Evolutionary conservation across 2,888 invertebrate genomes (phyloP), one percentile per base, ranked within the genome.

Genomic region (Dorcus hopei): DNA sequence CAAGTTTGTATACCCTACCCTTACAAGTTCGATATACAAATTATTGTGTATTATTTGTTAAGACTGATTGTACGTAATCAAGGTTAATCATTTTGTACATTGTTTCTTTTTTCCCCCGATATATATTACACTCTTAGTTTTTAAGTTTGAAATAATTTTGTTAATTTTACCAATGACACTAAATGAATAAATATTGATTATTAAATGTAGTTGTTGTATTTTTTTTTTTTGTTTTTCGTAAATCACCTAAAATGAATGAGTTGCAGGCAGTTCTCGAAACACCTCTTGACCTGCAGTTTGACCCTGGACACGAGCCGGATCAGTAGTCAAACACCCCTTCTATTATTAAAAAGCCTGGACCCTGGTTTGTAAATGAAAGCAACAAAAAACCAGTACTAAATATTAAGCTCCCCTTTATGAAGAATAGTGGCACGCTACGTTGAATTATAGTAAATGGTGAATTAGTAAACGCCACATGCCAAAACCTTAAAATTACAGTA

Each of bases 11-110:
- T 33, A 33, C 26, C 26, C 26, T 19, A 6, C 38, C 9, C 39
- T 38, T 11, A 55, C 48, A 47, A 47, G 14, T 50, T 39, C 63
- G 62, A 62, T 58, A 63, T 62, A 58, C 63, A 67, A 61, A 65
- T 67, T 66, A 70, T 65, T 67, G 70, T 73, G 73, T 73, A 74
- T 73, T 72, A 72, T 75, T 75, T 74, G 72, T 75, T 71, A 74
- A 75, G 75, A 75, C 75, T 75, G 75, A 74, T 71, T 71, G 69
- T 70, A 67, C 61, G 49, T 58, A 51, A 40, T 38, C 33, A 23
- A 45, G 19, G 45, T 19, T 23, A 68, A 67, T 66, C 58, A 62
- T 60, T 61, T 68, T 61, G 65, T 65, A 66, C 54, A 66, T 63
- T 65, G 64, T 65, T 65, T 64, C 64, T 62, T 65, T 65, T 38